Percentiles rank a stretch among this genome's conserved stretches.
Evolutionary conservation across 1,140 invertebrate species (phyloP).

Genomic region (Eumeta japonica): DNA sequence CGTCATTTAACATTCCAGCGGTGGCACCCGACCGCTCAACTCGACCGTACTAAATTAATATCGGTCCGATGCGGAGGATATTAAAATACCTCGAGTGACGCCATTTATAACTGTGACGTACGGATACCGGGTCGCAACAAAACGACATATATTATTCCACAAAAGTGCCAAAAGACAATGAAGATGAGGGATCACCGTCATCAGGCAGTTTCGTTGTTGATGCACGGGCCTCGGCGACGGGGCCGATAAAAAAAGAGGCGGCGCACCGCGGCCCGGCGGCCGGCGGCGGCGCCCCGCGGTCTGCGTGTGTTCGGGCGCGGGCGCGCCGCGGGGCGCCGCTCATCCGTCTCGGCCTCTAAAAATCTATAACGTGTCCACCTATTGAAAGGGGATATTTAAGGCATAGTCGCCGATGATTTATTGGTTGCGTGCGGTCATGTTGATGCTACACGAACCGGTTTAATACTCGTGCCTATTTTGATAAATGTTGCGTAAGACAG

Average conservation of each 20-base stretch:
- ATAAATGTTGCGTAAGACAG: background rate
- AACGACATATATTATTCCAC: conserved; percentile 52
- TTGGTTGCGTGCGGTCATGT: too few species aligned
- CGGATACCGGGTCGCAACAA: conserved; percentile 48
- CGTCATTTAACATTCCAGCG: conserved; percentile 53
- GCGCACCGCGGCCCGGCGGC: conserved; percentile 56
- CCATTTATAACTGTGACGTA: conserved; percentile 54
- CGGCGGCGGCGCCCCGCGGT: conserved; percentile 54
- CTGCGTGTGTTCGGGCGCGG: conserved; percentile 54
- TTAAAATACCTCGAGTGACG: conserved; percentile 57
- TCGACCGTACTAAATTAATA: conserved; percentile 55
- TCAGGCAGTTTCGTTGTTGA: conserved; percentile 51
- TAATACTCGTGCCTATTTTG: too few species aligned
- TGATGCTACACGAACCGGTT: too few species aligned
- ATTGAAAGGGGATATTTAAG: too few species aligned
- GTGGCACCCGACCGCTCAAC: conserved; percentile 45
- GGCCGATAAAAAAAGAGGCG: conserved; percentile 37
- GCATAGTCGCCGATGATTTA: too few species aligned
- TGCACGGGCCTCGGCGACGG: conserved; percentile 30
- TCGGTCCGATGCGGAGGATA: conserved; percentile 51
- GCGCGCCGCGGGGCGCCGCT: conserved; percentile 31
- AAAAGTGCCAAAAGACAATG: conserved; percentile 57
- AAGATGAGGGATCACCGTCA: conserved; percentile 55
- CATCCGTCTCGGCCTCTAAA: conserved; percentile 8
- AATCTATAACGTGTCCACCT: conserved; percentile 25